These are phyloP conservation scores for Sinocyclocheilus anophthalmus DNA, from an alignment of 2,113 vertebrate species.

Conservation along the genomic window DNA sequence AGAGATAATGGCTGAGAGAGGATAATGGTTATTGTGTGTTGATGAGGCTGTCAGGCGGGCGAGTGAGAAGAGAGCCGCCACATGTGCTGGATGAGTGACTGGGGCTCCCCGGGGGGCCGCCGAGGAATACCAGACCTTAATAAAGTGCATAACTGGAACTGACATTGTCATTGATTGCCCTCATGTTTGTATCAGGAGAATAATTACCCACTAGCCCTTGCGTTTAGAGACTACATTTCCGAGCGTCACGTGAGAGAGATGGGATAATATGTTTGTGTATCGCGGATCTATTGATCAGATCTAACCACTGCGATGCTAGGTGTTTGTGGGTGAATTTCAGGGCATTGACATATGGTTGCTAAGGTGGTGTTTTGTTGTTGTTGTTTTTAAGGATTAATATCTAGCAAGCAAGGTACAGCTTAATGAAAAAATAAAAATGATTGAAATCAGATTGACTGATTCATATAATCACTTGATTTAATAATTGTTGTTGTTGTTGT, in stretches of 20 bases:
- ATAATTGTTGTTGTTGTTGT: background rate
- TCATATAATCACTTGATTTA: too few species aligned
- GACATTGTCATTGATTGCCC: constrained; percentile 58
- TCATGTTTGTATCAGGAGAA: constrained; percentile 55
- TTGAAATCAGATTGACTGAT: background rate
- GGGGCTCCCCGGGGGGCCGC: constrained; percentile 25
- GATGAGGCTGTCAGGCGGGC: constrained; percentile 61
- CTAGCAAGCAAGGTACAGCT: background rate
- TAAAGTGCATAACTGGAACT: constrained; percentile 61
- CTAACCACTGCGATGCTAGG: background rate
- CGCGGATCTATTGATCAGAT: background rate
- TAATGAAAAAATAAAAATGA: background rate
- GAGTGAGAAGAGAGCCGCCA: constrained; percentile 62
- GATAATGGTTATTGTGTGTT: constrained; percentile 73
- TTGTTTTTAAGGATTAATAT: background rate
- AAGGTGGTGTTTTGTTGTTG: background rate
- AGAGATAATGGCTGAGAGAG: constrained; percentile 32
- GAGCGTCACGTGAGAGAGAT: background rate
- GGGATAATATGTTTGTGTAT: background rate
- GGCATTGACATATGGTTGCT: background rate
- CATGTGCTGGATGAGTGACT: constrained; percentile 50
- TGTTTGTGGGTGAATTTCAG: background rate
- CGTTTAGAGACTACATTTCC: constrained; percentile 54
- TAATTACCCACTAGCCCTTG: constrained; percentile 54
- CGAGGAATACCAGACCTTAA: constrained; percentile 52